Evolutionary conservation across 1,140 invertebrate genomes (phyloP).

Genomic region (Cylas formicarius): DNA sequence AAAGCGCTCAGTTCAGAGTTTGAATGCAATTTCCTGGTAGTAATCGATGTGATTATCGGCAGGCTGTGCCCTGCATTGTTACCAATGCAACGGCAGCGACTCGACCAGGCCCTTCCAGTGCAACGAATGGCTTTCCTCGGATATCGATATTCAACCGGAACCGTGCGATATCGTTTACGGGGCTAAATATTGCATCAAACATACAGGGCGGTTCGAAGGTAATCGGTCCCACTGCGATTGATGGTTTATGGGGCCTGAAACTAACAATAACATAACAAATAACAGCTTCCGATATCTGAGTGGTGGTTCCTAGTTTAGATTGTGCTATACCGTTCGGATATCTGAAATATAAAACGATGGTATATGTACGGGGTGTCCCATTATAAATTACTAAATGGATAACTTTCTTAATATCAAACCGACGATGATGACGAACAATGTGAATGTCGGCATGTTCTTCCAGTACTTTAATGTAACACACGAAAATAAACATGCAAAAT

Average conservation of each 20-base stretch:
- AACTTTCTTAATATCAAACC: too few relatives aligned
- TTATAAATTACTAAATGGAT: too few relatives aligned
- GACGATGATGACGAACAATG: too few relatives aligned
- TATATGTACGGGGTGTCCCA: too few relatives aligned
- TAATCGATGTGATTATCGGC: slow-evolving; percentile 31
- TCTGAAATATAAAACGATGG: too few relatives aligned
- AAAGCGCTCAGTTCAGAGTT: too few relatives aligned
- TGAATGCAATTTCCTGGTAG: slow-evolving; percentile 4
- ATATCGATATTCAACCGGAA: slow-evolving; percentile 57
- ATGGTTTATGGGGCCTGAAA: background rate
- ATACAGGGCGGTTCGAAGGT: slow-evolving; percentile 91
- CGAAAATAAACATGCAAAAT: too few relatives aligned
- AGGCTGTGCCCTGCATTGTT: slow-evolving; percentile 70
- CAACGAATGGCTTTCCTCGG: slow-evolving; percentile 73
- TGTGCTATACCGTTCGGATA: too few relatives aligned
- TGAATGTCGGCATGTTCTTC: too few relatives aligned
- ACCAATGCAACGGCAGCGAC: slow-evolving; percentile 81
- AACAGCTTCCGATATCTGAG: too few relatives aligned
- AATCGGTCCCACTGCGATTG: slow-evolving; percentile 25
- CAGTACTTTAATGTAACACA: too few relatives aligned
- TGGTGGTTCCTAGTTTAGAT: too few relatives aligned
- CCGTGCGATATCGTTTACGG: slow-evolving; percentile 73
- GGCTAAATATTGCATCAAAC: slow-evolving; percentile 88
- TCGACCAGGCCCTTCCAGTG: slow-evolving; percentile 75
- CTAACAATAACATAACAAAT: background rate